Conservation (phyloP, 2,113 vertebrate genomes). For the Hipposideros armiger region DNA sequence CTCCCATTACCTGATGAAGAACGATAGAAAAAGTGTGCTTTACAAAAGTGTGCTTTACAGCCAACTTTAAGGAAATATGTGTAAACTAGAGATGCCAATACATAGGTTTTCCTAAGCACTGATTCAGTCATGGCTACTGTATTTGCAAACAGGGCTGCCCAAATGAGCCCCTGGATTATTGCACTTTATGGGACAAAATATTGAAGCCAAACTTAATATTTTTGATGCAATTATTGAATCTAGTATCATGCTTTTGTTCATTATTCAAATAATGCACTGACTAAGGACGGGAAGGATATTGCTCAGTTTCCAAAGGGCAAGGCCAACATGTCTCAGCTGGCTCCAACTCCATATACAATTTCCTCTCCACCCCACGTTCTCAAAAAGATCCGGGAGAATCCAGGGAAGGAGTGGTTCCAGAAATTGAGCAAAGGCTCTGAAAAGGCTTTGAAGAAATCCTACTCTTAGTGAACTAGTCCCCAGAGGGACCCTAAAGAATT, state of each 20-base stretch:
- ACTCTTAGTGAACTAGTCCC: neutral
- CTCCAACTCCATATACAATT: neutral
- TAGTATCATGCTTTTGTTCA: neutral
- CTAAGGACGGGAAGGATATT: neutral
- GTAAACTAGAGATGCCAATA: neutral
- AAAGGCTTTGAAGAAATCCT: neutral
- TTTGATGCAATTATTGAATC: neutral
- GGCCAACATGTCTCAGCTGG: neutral
- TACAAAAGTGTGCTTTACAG: neutral
- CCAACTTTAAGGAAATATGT: neutral
- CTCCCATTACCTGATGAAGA: neutral
- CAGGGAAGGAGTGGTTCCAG: neutral
- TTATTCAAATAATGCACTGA: neutral
- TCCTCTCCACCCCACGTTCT: neutral
- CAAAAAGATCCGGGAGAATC: neutral
- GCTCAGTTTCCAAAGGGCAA: neutral
- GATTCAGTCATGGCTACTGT: neutral
- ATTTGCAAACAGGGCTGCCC: neutral
- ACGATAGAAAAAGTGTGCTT: neutral
- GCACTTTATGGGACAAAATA: conserved; percentile 7
- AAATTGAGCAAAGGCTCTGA: neutral
- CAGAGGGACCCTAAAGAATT: neutral
- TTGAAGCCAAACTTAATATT: neutral
- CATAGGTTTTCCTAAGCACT: neutral
- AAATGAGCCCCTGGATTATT: neutral